Evolutionary conservation across 1,140 invertebrate species (phyloP), one percentile per base, ranked within the genome.

Genomic region (Drosophila eugracilis): DNA sequence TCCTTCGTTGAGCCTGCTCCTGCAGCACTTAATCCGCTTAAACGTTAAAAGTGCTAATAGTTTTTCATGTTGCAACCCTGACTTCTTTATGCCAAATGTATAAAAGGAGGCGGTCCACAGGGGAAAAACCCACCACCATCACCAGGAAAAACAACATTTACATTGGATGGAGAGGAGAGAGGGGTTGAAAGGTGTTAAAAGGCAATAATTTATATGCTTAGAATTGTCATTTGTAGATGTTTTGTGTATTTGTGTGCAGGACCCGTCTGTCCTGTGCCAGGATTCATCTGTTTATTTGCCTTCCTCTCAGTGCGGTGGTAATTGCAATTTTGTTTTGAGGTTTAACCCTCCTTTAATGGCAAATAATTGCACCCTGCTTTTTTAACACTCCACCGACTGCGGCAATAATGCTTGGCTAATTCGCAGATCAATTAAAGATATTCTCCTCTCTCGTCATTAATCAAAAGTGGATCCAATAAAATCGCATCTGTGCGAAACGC

Each of bases 1-100:
- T 73, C 75, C 75, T 75, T 41, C 66, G 72, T 75, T 66, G 57
- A 69, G 60, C 60, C 52, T 73, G 75, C 54, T 55, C 12, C 39
- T 76, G 74, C 63, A 42, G 58, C 36, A 75, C 60, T 83, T 88
- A 88, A 88, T 83, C 83, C 83, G 78, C 83, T 88, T 88, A 88
- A 89, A 83, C 66, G 84, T 72, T 83, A 65, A 88, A 84, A 83
- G 78, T 88, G 83, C 83, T 88, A 88, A 88, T 88, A 88, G 83
- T 88, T 88, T 88, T 88, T 49, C 74, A 78, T 78, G 83, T 83
- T 72, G 55, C 83, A 88, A 67, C 83, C 75, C 83, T 83, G 83
- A 86, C 81, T 86, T 84, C 50, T 86, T 48, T 44, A n/a, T 44
- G 19, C 4, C 30, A 21, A 15, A 22, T 19, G 9, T 37, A 15